Base-by-base conservation (phyloP, 2,113 vertebrate genomes). In the Bubo bubo region DNA sequence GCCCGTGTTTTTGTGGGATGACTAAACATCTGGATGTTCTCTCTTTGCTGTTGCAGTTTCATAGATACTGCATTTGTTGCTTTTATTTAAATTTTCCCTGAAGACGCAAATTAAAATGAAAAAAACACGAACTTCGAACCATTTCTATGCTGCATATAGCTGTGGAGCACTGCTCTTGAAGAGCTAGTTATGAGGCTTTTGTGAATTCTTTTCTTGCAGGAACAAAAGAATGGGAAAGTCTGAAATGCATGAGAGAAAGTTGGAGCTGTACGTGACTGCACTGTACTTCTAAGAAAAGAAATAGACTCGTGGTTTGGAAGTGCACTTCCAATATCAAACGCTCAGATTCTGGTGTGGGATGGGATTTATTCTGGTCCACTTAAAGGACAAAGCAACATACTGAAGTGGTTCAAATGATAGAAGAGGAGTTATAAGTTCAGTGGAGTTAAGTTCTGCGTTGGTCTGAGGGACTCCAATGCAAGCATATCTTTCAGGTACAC, bases 81-180 rank as follows among this genome's bases (percentile, higher is more conserved):
- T 86, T 80, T 95, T 74, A 53, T 89, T 93, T 37, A 39, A 17
- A 30, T 76, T 87, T 90, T 70, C 53, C 59, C 53, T 58, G 34
- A 56, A 86, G 73, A 62, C 0, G 1, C 32, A 62, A 88, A 82
- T 66, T 60, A 14, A 88, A 76, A 77, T 37, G 30, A 52, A 63
- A 30, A 35, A 27, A 30, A 73, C 28, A 49, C 24, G 19, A 15
- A 23, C 19, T 72, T 79, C 1, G 6, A 58, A 1, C 43, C 3
- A 0, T 49, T 89, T 34, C 35, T 76, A 1, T 2, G 6, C 64
- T 70, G 53, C 4, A 1, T 13, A 1, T 49, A 74, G 55, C 73
- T 2, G 35, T 50, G 68, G 23, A 83, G 53, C 8, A 55, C 35
- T 82, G 49, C 53, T 76, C 52, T 59, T 43, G 45, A 59, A 55